Evolutionary conservation across 1,140 invertebrate species (phyloP), one percentile per base, ranked within the genome.

Genomic region (Drosophila guanche): DNA sequence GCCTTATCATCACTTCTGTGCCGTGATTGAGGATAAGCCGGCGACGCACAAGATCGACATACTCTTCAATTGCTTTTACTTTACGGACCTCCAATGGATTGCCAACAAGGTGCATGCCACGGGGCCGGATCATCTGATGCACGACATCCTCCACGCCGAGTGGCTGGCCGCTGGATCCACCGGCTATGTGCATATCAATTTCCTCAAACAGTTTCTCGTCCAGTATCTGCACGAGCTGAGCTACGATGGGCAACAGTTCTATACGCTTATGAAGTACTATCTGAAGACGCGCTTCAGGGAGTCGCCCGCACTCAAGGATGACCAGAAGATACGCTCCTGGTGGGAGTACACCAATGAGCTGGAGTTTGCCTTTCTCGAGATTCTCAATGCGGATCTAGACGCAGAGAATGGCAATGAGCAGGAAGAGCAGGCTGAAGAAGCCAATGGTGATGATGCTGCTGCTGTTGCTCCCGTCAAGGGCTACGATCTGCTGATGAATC

Each of bases 191-290:
- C 95, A 95, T 80, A 91, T 95, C 25, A 90, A 92, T 46, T 92
- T 95, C 48, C 90, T 96, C 1, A 93, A 93, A 85, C 92, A 94
- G 61, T 93, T 95, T 66, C 92, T 96, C 42, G 93, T 95, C 91
- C 92, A 93, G 4, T 93, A 95, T 77, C 93, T 94, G 4, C 93
- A 93, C 80, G 93, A 95, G 55, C 90, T 96, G 53, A 94, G 94
- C 75, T 96, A 96, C 73, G 95, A 96, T 91, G 95, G 95, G 40
- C 92, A 94, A 79, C 95, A 96, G 90, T 94, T 96, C 79, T 95
- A 95, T 89, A 93, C 95, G n/a, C 93, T 95, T 85, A 95, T 78
- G 92, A 93, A 90, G 91, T 92, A 73, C 93, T 94, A 56, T 91
- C 95, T 91, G 90, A 93, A 88, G 75, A 92, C 80, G 51, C 92